A percentile compares a stretch with the other conserved stretches of the same genome.
phyloP scores from a whole-genome alignment of 2,888 invertebrate species.

The Calliphora vomitoria region DNA sequence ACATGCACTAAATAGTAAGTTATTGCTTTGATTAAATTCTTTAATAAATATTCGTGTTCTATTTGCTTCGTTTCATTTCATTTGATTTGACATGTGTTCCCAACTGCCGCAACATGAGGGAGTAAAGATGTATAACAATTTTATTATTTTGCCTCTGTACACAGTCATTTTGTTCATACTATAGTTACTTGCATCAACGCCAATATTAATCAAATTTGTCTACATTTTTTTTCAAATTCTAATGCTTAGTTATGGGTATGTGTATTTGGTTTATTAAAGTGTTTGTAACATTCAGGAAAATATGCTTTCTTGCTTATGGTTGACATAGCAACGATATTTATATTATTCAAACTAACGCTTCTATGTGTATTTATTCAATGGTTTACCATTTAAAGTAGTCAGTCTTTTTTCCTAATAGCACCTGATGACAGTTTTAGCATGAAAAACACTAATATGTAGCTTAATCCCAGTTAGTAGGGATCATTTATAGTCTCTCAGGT shows the following conservation, averaged over 20 bases:
- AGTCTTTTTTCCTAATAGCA: too few species aligned
- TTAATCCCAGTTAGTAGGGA: not conserved
- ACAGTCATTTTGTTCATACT: slow-evolving; percentile 10
- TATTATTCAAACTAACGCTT: too few species aligned
- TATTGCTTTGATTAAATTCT: not conserved
- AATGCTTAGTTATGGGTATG: not conserved
- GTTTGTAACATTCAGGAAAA: not conserved
- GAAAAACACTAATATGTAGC: too few species aligned
- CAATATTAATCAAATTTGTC: slow-evolving; percentile 40
- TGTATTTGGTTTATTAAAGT: not conserved
- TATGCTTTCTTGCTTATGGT: too few species aligned
- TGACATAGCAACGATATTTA: too few species aligned
- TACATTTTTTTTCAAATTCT: not conserved
- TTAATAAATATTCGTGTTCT: slow-evolving; percentile 26
- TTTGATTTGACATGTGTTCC: slow-evolving; percentile 52
- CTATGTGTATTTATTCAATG: too few species aligned
- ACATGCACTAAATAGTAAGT: not conserved
- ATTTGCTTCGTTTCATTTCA: slow-evolving; percentile 30
- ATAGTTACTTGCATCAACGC: slow-evolving; percentile 26
- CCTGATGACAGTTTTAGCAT: too few species aligned
- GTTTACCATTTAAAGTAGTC: too few species aligned
- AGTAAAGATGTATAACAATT: slow-evolving; percentile 53
- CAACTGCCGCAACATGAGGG: slow-evolving; percentile 36
- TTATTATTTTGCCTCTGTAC: slow-evolving; percentile 37
- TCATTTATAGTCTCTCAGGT: not conserved